phyloP scores from a whole-genome alignment of 2,888 invertebrate species.

The Melieria picta region DNA sequence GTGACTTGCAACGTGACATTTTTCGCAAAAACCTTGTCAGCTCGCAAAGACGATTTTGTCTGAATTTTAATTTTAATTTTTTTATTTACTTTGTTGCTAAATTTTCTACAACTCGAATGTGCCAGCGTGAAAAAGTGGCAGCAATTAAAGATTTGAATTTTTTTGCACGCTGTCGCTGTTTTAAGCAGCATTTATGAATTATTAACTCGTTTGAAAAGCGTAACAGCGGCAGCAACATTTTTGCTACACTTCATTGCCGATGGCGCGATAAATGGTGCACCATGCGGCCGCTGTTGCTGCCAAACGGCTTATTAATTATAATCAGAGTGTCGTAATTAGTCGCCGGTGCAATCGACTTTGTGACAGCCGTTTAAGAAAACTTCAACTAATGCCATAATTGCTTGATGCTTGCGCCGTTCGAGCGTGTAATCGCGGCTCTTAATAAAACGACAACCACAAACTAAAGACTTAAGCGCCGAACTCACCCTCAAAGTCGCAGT shows the following conservation, averaged over 20 bases:
- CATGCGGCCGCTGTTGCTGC: not conserved
- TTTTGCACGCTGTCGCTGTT: not conserved
- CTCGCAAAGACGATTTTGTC: no score
- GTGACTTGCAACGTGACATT: no score
- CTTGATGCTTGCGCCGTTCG: no score
- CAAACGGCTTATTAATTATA: slow-evolving; percentile 12
- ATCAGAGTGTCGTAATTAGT: slow-evolving; percentile 15
- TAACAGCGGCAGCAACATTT: not conserved
- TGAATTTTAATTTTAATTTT: no score
- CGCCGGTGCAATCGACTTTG: not conserved
- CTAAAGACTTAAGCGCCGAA: slow-evolving; percentile 20
- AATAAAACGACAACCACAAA: not conserved
- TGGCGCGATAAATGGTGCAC: not conserved
- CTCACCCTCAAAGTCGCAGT: slow-evolving; percentile 93
- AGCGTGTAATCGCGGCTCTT: no score
- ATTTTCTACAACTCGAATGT: not conserved
- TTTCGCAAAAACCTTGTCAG: no score
- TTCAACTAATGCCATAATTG: no score
- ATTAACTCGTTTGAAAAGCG: slow-evolving; percentile 23
- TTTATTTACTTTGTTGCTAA: not conserved
- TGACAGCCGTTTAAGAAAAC: not conserved
- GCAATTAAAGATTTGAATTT: not conserved
- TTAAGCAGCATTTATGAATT: slow-evolving; percentile 20
- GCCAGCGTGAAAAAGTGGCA: not conserved
- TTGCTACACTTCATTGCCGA: not conserved